These are phyloP conservation scores for Chascanopsetta lugubris DNA, from an alignment of 2,113 vertebrate genomes.

Conservation along the genomic window DNA sequence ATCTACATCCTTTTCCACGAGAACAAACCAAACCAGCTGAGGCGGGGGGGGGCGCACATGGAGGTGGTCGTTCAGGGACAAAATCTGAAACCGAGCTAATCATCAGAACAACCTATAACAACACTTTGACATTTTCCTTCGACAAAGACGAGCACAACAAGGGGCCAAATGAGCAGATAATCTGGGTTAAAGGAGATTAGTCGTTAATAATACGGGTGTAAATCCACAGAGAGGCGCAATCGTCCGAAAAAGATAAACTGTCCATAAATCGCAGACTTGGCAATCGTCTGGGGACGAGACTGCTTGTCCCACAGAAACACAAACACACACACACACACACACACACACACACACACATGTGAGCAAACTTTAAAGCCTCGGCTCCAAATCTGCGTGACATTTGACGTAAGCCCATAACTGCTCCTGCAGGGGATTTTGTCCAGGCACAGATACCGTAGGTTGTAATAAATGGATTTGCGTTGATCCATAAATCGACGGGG, in stretches of 20 bases:
- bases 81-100: conserved; percentile 5
- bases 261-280: conserved; percentile 35
- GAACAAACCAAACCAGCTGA: neutral
- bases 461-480: conserved; percentile 60
- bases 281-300: conserved; percentile 22
- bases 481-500: conserved; percentile 48
- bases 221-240: conserved; percentile 47
- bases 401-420: conserved; percentile 63
- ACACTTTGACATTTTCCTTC: conserved; percentile 67
- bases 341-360: conserved; percentile 28
- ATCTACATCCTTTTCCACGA: too few species aligned
- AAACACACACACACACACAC: conserved; percentile 11
- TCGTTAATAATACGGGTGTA: conserved; percentile 49
- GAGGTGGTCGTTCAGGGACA: conserved; percentile 47
- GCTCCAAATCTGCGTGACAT: conserved; percentile 67
- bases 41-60: neutral
- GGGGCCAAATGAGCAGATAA: conserved; percentile 61
- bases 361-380: conserved; percentile 37
- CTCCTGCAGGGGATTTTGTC: conserved; percentile 54
- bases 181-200: conserved; percentile 72
- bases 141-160: conserved; percentile 44
- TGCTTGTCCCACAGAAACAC: conserved; percentile 17
- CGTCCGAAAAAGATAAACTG: conserved; percentile 52
- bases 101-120: conserved; percentile 37
- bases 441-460: conserved; percentile 55